Evolutionary conservation across 2,113 vertebrate species (phyloP).

Genomic region (Myrmecophaga tridactyla): DNA sequence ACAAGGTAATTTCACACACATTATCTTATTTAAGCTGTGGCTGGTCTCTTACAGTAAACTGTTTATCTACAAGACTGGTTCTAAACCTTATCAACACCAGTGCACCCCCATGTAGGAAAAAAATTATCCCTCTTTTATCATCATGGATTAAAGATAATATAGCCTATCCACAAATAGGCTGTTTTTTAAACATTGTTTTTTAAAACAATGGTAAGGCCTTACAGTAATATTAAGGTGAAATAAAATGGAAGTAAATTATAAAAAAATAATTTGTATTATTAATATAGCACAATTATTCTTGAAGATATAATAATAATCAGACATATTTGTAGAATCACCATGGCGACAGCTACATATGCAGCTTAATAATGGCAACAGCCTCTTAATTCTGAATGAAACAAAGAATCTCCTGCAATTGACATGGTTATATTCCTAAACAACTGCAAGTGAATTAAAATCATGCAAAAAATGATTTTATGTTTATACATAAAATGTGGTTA

Average conservation of each 20-base stretch:
- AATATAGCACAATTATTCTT: background rate
- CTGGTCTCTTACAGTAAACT: background rate
- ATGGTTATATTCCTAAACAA: background rate
- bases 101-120: background rate
- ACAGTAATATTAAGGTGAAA: slow-evolving; percentile 27
- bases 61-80: background rate
- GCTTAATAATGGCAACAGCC: background rate
- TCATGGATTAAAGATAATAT: background rate
- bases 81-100: background rate
- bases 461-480: background rate
- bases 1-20: background rate
- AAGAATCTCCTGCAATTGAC: background rate
- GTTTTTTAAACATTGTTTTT: too few species aligned
- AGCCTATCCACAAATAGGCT: background rate
- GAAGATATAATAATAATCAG: background rate
- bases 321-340: background rate
- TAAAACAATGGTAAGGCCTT: background rate
- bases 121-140: background rate
- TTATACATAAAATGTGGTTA: slow-evolving; percentile 18
- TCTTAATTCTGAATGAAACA: slow-evolving; percentile 5
- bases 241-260: background rate
- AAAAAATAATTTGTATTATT: slow-evolving; percentile 17
- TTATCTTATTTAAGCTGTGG: slow-evolving; percentile 3
- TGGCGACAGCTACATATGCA: background rate
- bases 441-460: background rate